Evolutionary conservation across 2,113 vertebrate species (phyloP), one percentile per base, ranked within the genome.

Genomic region (Zapornia atra): DNA sequence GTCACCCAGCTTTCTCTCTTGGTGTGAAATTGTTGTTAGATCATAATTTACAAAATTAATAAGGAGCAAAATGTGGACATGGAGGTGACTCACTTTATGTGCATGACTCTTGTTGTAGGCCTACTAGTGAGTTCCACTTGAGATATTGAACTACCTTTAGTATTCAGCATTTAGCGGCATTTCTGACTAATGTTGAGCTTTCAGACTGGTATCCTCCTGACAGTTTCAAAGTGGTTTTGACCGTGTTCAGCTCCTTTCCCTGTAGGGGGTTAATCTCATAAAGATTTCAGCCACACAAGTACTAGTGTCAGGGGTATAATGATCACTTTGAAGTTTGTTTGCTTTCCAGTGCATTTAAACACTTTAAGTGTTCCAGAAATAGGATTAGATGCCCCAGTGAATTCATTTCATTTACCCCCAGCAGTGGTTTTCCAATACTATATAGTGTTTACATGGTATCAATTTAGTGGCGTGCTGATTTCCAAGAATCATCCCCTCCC

Each of bases 291-390:
- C 97, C 98, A 98, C 97, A 97, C 96, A 97, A 97, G 97, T 96
- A 97, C 98, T 97, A 97, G 98, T 98, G 97, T 98, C 98, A 98
- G 98, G 98, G 98, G 98, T 97, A 98, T 98, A 98, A 98, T 98
- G 98, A 98, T 98, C 95, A 95, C 98, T 98, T 98, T 98, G 98
- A 98, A 98, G 98, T 98, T 98, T 98, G 98, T 98, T 98, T 98
- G 98, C 97, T 98, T 98, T 97, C 96, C 96, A 98, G 97, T 97
- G 97, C 98, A 97, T 98, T 98, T 98, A 98, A 98, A 98, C 97
- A 96, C 88, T 98, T 97, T 98, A 98, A 98, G 96, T 97, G 97
- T 98, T 98, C 97, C 97, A 98, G 97, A 97, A 98, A 98, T 98
- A 98, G 98, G 98, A 98, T 98, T 98, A 98, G 98, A 98, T 98